Evolutionary conservation across 1,140 invertebrate genomes (phyloP).

Genomic region (Lamellibrachia luymesi): DNA sequence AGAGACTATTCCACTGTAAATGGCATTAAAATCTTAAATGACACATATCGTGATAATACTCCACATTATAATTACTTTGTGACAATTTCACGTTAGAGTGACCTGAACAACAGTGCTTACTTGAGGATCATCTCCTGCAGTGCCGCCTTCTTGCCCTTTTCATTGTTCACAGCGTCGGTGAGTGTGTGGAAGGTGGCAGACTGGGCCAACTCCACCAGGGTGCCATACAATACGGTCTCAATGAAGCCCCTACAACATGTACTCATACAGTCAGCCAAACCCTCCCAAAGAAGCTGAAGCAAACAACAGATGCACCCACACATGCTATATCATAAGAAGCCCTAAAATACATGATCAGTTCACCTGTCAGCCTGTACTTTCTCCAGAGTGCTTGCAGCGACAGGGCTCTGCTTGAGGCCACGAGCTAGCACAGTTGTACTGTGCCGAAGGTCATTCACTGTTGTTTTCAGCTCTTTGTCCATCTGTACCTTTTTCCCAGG

Average conservation of each 20-base stretch:
- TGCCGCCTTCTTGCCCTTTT: constrained; percentile 48
- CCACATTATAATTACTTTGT: not conserved
- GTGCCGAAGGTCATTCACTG: constrained; percentile 47
- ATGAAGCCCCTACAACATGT: constrained; percentile 42
- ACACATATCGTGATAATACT: not conserved
- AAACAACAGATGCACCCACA: too few relatives aligned
- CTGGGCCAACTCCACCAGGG: constrained; percentile 47
- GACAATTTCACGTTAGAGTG: not conserved
- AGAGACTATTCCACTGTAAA: too few relatives aligned
- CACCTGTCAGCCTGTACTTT: constrained; percentile 56
- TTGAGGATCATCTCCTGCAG: constrained; percentile 34
- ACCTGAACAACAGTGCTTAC: constrained; percentile 11
- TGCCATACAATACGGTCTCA: constrained; percentile 43
- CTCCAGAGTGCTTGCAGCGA: constrained; percentile 49
- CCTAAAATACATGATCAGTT: not conserved
- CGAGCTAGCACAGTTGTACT: constrained; percentile 50
- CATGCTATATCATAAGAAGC: not conserved
- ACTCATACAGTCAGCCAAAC: not conserved
- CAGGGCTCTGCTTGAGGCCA: constrained; percentile 51
- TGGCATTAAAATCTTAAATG: too few relatives aligned
- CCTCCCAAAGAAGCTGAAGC: too few relatives aligned
- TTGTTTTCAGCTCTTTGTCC: constrained; percentile 23
- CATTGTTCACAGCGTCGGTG: constrained; percentile 42
- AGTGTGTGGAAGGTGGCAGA: constrained; percentile 46
- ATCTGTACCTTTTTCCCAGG: not conserved